Evolutionary conservation across 2,797 vertebrate genomes (phyloP), one percentile per base, ranked within the genome.

Genomic region (Echeneis naucrates): DNA sequence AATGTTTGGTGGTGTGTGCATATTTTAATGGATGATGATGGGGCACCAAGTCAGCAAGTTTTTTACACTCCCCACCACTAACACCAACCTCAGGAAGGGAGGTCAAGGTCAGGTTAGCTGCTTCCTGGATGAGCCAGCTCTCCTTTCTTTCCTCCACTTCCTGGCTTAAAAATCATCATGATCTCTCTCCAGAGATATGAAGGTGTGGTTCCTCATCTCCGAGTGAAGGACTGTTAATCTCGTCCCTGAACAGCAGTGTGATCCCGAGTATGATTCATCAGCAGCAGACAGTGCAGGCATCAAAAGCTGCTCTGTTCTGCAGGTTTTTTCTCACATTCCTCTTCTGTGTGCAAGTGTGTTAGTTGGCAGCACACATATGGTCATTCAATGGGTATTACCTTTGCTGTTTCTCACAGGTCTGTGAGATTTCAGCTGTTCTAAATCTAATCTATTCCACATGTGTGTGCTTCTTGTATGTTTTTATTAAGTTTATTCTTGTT

Each of bases 141-240:
- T 55, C 71, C 26, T 60, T 86, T 86, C 88, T 83, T 92, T 87
- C 86, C 86, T 76, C 70, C 77, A 80, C 68, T 54, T 38, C 30
- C 27, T n/a, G 26, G 60, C 48, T 53, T 77, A 24, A 17, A n/a
- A 23, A 44, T 82, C 73, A 75, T 77, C 52, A 77, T 53, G 70
- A 74, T 75, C 68, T 59, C 23, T 47, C 60, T 42, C 40, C 54
- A 53, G 64, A 70, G 55, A 64, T 13, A 33, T n/a, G 8, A 45
- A 78, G 84, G 78, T 60, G 78, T 42, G 79, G 75, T 48, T 24
- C 26, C 52, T 71, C 54, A 44, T 75, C 55, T 59, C 52, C 19
- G 56, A 56, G 30, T 56, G 32, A 8, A 60, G 23, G 23, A 24
- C 44, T 32, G 23, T 73, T 69, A 83, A 77, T 71, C 74, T 47